Evolutionary conservation across 1,140 invertebrate genomes (phyloP), one percentile per base, ranked within the genome.

Genomic region (Calephelis virginiensis): DNA sequence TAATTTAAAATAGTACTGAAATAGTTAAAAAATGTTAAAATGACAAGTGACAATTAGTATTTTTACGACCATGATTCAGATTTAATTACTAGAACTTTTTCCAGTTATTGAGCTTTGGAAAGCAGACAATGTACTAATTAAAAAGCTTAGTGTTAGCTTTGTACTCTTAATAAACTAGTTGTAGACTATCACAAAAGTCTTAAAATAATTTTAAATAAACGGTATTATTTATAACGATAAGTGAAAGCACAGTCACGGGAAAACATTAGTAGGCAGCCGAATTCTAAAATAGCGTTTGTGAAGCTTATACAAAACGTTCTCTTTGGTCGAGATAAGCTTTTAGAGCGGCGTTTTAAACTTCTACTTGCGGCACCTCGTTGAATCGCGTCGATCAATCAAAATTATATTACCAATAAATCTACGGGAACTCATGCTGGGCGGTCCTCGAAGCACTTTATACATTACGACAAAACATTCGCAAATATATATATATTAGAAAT

Each of bases 361-460:
- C 65, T 73, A 49, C 69, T 67, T 49, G 69, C 68, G 68, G 64
- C 74, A 76, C 74, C 71, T 71, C 63, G 74, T 69, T 67, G 71
- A 66, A 76, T 81, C 76, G 67, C 72, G 78, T 75, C 86, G 78
- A 89, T 89, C 86, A 89, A 89, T 89, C 86, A 89, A 89, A 89
- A 86, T 89, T 86, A 86, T 89, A 87, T 86, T 86, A 89, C 80
- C 84, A 86, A 89, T 89, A 89, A 89, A 89, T 89, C 85, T 85
- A 78, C 77, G 77, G 73, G 63, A 70, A 78, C 80, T 83, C 80
- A 81, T 77, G 77, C 77, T 80, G 75, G 63, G 67, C 68, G 64
- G 72, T 64, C 40, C 49, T 67, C 10, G 45, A 8, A 17, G 38
- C 8, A 37, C 49, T 84, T 86, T 83, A 83, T 8, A 71, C 5